Evolutionary conservation across 2,797 vertebrate species (phyloP), one percentile per base, ranked within the genome.

Genomic region (Coendou prehensilis): DNA sequence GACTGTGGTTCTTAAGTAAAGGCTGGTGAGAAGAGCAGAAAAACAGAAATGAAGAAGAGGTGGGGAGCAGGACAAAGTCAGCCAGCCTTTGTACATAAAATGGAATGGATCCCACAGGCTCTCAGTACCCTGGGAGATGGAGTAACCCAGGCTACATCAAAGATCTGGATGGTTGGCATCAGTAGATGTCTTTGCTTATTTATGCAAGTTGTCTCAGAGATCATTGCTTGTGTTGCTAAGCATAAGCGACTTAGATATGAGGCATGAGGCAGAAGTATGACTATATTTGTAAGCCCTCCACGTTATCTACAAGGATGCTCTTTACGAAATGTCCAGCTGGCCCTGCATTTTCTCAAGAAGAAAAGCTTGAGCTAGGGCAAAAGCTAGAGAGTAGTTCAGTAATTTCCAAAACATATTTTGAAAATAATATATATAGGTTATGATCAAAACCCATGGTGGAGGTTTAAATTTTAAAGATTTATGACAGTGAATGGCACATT

Each of bases 251-350:
- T 56, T 63, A 59, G 50, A 9, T 54, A 33, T 45, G 9, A 82
- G 61, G 88, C n/a, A 23, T 10, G 50, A n/a, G 56, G 28, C 26
- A n/a, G 54, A 56, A 61, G 22, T 20, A 20, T 30, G 17, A 10
- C 6, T 47, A 5, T 69, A 47, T 33, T 64, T 67, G 17, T 80
- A 87, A 89, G 57, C 41, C 2, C 56, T 26, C 14, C 56, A 69
- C 1, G 1, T 80, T 80, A 76, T 61, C 22, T 26, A 14, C 50
- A 50, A 63, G 69, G 63, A 57, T n/a, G 26, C 15, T 73, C 26
- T 93, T 79, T 89, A 54, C 75, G 57, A 81, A 91, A 52, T 84
- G 50, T 83, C 89, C 52, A 54, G 5, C 7, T 85, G 78, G 15
- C 2, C 33, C 87, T 79, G 47, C 50, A 30, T 18, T 92, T 18